A percentile compares a stretch with the other conserved stretches of the same genome.
Conservation (phyloP, 2,797 vertebrate species). For the Darevskia mixta region DNA sequence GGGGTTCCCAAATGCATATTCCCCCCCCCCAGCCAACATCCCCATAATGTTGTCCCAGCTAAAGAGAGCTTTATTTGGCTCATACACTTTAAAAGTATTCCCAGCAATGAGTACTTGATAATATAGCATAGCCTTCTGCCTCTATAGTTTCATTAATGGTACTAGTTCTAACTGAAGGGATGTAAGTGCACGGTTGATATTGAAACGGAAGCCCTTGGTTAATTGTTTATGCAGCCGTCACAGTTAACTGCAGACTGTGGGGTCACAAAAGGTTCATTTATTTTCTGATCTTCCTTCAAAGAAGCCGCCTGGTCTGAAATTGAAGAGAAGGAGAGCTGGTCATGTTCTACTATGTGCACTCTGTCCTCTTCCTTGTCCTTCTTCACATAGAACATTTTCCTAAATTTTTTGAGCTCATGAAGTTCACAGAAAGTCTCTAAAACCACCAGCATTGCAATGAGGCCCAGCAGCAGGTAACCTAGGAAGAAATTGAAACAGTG, state of each 20-base stretch:
- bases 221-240: constrained; percentile 74
- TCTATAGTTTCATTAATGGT: constrained; percentile 52
- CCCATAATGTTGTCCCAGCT: constrained; percentile 54
- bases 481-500: neutral
- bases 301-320: constrained; percentile 82
- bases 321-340: constrained; percentile 92
- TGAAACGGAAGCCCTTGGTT: constrained; percentile 28
- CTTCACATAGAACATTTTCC: constrained; percentile 96
- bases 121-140: constrained; percentile 66
- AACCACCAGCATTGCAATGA: constrained; percentile 95
- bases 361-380: constrained; percentile 92
- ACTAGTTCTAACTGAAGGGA: constrained; percentile 61
- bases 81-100: constrained; percentile 46
- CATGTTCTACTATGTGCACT: constrained; percentile 90
- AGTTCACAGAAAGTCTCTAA: constrained; percentile 98
- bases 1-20: constrained; percentile 39
- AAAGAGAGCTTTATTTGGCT: constrained; percentile 32
- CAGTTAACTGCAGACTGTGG: constrained; percentile 63
- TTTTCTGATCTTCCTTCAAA: constrained; percentile 85
- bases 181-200: constrained; percentile 52
- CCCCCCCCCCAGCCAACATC: constrained; percentile 33
- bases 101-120: constrained; percentile 59
- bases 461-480: constrained; percentile 94
- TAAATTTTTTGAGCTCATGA: constrained; percentile 93
- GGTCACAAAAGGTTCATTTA: constrained; percentile 81